Conservation (phyloP, 2,797 vertebrate genomes). For the Malacoraja senta region DNA sequence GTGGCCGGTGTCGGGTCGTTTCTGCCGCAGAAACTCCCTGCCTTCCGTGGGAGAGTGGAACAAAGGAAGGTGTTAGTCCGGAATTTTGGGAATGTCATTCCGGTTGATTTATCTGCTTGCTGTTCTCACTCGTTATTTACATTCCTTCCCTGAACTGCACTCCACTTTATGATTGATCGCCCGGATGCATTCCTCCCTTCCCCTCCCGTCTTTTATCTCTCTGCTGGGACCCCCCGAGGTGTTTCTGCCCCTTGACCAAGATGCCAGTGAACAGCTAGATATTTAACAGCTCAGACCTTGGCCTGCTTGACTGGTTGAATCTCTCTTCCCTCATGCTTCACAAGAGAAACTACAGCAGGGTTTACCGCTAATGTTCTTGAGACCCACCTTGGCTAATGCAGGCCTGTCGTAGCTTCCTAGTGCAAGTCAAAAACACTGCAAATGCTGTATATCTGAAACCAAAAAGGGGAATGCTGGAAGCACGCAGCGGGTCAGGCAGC, state of each 20-base stretch:
- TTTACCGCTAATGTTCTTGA: not conserved
- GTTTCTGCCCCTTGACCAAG: not conserved
- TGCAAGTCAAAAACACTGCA: no score
- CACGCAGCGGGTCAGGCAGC: no score
- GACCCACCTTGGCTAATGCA: not conserved
- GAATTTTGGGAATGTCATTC: constrained; percentile 32
- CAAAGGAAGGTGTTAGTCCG: not conserved
- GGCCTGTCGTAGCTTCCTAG: not conserved
- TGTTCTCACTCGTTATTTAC: not conserved
- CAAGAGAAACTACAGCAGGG: not conserved
- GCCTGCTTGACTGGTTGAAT: not conserved
- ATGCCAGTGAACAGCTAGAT: no score
- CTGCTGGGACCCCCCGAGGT: not conserved
- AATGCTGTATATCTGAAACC: no score
- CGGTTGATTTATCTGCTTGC: constrained; percentile 28
- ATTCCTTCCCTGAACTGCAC: not conserved
- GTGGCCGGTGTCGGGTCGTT: not conserved
- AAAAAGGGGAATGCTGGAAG: no score
- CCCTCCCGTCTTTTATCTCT: not conserved
- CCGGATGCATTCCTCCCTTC: not conserved
- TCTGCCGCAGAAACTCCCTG: not conserved
- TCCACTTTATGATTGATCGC: constrained; percentile 17
- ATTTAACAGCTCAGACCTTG: not conserved
- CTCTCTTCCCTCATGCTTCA: not conserved
- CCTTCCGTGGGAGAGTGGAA: constrained; percentile 13